Conservation (phyloP, 1,140 invertebrate genomes). For the Orius laevigatus region DNA sequence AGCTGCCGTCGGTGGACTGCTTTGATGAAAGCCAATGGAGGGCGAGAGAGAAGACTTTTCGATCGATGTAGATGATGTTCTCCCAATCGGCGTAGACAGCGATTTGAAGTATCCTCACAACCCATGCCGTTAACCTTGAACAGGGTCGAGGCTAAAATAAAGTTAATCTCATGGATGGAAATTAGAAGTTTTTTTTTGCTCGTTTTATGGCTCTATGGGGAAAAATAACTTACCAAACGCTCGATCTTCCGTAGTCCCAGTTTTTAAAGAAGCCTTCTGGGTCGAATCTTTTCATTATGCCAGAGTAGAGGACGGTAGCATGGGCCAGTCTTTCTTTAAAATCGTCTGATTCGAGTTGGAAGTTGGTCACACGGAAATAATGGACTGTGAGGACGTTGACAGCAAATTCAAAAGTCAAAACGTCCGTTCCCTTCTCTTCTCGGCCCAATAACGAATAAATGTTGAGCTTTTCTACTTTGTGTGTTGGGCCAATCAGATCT, state of each 20-base stretch:
- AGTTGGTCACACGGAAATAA: slow-evolving; percentile 39
- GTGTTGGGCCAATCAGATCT: slow-evolving; percentile 38
- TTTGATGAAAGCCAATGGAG: slow-evolving; percentile 29
- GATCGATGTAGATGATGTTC: slow-evolving; percentile 31
- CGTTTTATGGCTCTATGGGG: too few relatives aligned
- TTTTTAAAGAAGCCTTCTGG: slow-evolving; percentile 29
- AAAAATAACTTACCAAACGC: slow-evolving; percentile 29
- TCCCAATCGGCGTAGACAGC: slow-evolving; percentile 37
- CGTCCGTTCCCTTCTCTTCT: slow-evolving; percentile 30
- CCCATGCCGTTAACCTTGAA: slow-evolving; percentile 33
- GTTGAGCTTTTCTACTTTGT: slow-evolving; percentile 16
- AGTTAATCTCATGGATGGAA: neutral
- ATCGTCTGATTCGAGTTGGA: slow-evolving; percentile 28
- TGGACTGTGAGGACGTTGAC: slow-evolving; percentile 38
- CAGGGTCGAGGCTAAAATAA: slow-evolving; percentile 5
- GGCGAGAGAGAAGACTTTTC: slow-evolving; percentile 25
- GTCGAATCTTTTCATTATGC: slow-evolving; percentile 29
- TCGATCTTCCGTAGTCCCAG: slow-evolving; percentile 28
- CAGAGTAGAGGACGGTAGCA: slow-evolving; percentile 30
- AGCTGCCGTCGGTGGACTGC: slow-evolving; percentile 21
- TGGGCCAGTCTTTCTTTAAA: slow-evolving; percentile 26
- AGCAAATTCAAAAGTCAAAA: slow-evolving; percentile 40
- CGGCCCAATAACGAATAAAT: slow-evolving; percentile 20
- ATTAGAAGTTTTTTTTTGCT: neutral
- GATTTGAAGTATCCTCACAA: slow-evolving; percentile 27